Evolutionary conservation across 2,888 invertebrate species (phyloP), one percentile per base, ranked within the genome.

Genomic region (Leucoma salicis): DNA sequence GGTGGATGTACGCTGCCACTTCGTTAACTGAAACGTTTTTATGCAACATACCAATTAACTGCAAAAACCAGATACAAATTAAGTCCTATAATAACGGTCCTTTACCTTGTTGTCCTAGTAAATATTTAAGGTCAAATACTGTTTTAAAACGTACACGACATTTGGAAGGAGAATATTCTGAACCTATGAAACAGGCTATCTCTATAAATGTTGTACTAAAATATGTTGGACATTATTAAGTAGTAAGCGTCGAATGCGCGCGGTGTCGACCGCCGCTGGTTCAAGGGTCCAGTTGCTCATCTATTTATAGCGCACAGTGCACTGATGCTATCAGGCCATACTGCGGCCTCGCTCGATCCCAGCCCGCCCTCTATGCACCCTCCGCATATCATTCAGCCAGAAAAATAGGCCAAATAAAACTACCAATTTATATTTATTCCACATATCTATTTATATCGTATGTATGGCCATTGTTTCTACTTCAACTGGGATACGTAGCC

Each of bases 401-500:
- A 78, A 82, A 86, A 84, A 87, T 82, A 82, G 82, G 82, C 78
- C 77, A 83, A 85, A 81, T 69, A 79, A 82, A 76, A 66, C 49
- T 50, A 52, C 60, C 67, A 63, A 75, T 79, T 83, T 83, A 80
- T 81, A 83, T 86, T 82, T 78, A 82, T 77, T 78, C 78, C 72
- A 77, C 75, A 80, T 83, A 84, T 75, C 81, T 83, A 84, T 85
- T 83, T 85, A 83, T 84, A 85, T 79, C 78, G 80, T 75, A 74
- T 79, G 78, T 75, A 74, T 79, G 78, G 78, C 82, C 86, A 86
- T 87, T 86, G 86, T 87, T 81, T 74, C 74, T 70, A 63, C 69
- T 69, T 74, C 74, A 70, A 66, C 65, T 66, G 75, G 79, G 78
- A 83, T 84, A 81, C 81, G 78, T 82, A 76, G 81, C 83, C 78